Evolutionary conservation across 2,888 invertebrate genomes (phyloP).

Genomic region (Limnephilus lunatus): DNA sequence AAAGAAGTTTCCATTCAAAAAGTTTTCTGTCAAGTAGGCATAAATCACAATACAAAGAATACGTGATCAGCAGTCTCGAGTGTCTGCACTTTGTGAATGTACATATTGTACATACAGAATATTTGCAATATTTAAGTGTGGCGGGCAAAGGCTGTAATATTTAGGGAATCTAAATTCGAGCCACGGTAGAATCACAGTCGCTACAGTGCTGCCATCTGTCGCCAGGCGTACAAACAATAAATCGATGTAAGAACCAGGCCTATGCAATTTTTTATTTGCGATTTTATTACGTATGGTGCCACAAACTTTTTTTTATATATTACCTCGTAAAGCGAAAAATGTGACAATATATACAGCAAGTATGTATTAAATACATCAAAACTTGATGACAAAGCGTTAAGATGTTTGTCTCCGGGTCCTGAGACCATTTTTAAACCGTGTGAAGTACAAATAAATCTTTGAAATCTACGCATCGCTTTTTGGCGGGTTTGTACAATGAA

Average conservation of each 20-base stretch:
- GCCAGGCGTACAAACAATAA: constrained; percentile 4
- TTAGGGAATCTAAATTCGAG: not conserved
- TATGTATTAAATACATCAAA: not conserved
- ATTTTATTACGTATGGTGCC: not conserved
- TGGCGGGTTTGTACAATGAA: too few relatives aligned
- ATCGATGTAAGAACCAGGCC: not conserved
- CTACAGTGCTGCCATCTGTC: constrained; percentile 10
- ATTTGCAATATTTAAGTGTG: constrained; percentile 13
- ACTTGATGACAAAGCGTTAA: too few relatives aligned
- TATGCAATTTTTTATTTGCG: not conserved
- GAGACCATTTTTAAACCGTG: too few relatives aligned
- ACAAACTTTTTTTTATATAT: too few relatives aligned
- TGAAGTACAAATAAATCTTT: too few relatives aligned
- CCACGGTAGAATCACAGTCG: not conserved
- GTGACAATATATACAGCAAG: not conserved
- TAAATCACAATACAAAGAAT: too few relatives aligned
- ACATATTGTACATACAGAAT: too few relatives aligned
- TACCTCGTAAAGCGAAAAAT: not conserved
- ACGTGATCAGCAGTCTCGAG: not conserved
- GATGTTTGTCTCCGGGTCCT: too few relatives aligned
- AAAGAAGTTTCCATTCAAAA: too few relatives aligned
- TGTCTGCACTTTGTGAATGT: not conserved
- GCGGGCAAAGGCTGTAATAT: constrained; percentile 2
- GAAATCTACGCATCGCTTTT: too few relatives aligned
- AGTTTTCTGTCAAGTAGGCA: too few relatives aligned